phyloP scores from a whole-genome alignment of 2,113 vertebrate species.

The Eidolon helvum region DNA sequence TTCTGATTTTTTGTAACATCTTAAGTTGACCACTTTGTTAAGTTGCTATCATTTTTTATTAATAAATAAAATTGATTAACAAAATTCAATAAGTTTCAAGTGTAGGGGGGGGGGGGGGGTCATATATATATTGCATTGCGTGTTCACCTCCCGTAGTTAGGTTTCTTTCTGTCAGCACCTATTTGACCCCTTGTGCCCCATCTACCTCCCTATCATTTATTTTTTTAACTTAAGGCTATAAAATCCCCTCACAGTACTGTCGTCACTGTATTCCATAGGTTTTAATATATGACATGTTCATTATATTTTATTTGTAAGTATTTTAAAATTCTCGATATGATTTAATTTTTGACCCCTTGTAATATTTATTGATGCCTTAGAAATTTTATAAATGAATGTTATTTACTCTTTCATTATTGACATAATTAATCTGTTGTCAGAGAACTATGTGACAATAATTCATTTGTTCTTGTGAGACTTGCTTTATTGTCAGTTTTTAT shows the following conservation, averaged over 20 bases:
- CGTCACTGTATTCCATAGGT: background rate
- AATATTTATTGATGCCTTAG: background rate
- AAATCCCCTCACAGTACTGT: background rate
- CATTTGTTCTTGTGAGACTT: constrained; percentile 24
- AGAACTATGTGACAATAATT: background rate
- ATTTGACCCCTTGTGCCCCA: too few relatives aligned
- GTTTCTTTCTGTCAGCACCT: too few relatives aligned
- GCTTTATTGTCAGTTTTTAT: constrained; percentile 40
- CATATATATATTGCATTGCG: too few relatives aligned
- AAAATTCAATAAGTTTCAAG: too few relatives aligned
- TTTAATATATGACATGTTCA: constrained; percentile 20
- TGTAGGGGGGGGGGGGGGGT: too few relatives aligned
- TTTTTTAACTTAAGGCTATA: background rate
- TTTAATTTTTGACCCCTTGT: background rate
- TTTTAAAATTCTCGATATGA: background rate
- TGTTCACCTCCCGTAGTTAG: too few relatives aligned
- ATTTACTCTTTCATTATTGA: constrained; percentile 10
- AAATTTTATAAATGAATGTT: constrained; percentile 30
- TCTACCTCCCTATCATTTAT: background rate
- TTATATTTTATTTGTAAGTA: constrained; percentile 12
- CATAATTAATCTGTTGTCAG: constrained; percentile 27
- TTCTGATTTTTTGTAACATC: background rate
- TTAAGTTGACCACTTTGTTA: background rate
- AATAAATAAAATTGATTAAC: too few relatives aligned
- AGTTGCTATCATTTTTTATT: background rate